Conservation (phyloP, 2,113 vertebrate genomes). For the Cavia porcellus region DNA sequence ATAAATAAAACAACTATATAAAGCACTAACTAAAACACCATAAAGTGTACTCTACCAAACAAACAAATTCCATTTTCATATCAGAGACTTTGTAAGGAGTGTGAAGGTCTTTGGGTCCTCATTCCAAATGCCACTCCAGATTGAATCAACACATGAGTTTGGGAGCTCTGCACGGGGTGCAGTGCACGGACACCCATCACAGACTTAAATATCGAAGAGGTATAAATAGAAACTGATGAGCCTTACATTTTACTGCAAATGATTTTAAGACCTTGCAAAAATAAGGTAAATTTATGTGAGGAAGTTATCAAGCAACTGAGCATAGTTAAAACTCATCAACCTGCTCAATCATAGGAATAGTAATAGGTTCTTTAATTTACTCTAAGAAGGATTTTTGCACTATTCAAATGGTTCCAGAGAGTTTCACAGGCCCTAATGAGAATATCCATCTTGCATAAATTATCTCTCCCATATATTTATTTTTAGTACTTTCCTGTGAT, state of each 20-base stretch:
- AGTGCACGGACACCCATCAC: conserved; percentile 10
- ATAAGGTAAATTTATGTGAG: conserved; percentile 60
- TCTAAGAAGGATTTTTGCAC: conserved; percentile 22
- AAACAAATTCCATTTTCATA: conserved; percentile 56
- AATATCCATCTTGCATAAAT: conserved; percentile 5
- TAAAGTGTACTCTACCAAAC: conserved; percentile 54
- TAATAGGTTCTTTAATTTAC: conserved; percentile 64
- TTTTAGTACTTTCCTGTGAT: not conserved
- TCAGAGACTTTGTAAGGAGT: conserved; percentile 20
- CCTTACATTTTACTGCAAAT: conserved; percentile 52
- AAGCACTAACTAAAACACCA: conserved; percentile 50
- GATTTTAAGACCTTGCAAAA: conserved; percentile 71
- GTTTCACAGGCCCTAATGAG: conserved; percentile 42
- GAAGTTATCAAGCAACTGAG: conserved; percentile 65
- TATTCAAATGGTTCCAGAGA: conserved; percentile 57
- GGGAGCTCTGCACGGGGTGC: not conserved
- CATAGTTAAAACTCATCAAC: conserved; percentile 64
- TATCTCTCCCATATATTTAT: conserved; percentile 41
- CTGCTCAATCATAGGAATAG: conserved; percentile 40
- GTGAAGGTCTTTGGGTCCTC: conserved; percentile 60
- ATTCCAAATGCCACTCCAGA: conserved; percentile 56
- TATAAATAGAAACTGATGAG: conserved; percentile 69
- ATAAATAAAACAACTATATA: conserved; percentile 48
- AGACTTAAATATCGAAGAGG: conserved; percentile 59
- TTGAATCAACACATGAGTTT: conserved; percentile 67